A percentile compares a stretch with the other conserved stretches of the same genome.
Evolutionary conservation across 1,140 invertebrate species (phyloP).

Genomic region (Leptonema lineaticorne): DNA sequence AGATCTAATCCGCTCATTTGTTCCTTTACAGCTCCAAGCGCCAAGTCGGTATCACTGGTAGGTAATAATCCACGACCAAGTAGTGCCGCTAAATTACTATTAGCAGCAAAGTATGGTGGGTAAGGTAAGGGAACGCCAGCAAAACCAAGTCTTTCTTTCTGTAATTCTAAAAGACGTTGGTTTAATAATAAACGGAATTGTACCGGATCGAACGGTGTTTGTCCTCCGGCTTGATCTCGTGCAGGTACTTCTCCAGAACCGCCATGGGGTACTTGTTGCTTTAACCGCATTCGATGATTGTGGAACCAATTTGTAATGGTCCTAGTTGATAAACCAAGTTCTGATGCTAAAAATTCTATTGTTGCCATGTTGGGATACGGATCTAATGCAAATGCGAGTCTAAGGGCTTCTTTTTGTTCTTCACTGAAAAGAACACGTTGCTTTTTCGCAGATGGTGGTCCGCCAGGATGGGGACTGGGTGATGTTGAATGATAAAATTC

Average conservation of each 20-base stretch:
- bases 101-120: conserved; percentile 73
- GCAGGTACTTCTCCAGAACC: conserved; percentile 68
- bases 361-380: conserved; percentile 94
- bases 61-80: conserved; percentile 64
- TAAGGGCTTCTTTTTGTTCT: conserved; percentile 95
- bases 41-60: conserved; percentile 55
- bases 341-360: conserved; percentile 91
- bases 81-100: conserved; percentile 70
- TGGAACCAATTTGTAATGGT: conserved; percentile 99
- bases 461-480: conserved; percentile 63
- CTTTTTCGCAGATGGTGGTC: conserved; percentile 81
- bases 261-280: conserved; percentile 81
- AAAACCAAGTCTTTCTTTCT: conserved; percentile 76
- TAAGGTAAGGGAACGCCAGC: conserved; percentile 72
- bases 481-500: conserved; percentile 87
- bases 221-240: conserved; percentile 62
- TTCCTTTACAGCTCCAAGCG: conserved; percentile 66
- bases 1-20: conserved; percentile 78
- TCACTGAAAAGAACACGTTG: conserved; percentile 94
- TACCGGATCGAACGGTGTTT: conserved; percentile 81
- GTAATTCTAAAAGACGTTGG: conserved; percentile 82
- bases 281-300: conserved; percentile 97
- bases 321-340: conserved; percentile 87
- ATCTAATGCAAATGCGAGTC: conserved; percentile 90
- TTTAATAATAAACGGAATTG: conserved; percentile 86